Percentiles rank a stretch among this genome's conserved stretches.
Conservation (phyloP, 2,797 vertebrate genomes). For the Hybognathus amarus region DNA sequence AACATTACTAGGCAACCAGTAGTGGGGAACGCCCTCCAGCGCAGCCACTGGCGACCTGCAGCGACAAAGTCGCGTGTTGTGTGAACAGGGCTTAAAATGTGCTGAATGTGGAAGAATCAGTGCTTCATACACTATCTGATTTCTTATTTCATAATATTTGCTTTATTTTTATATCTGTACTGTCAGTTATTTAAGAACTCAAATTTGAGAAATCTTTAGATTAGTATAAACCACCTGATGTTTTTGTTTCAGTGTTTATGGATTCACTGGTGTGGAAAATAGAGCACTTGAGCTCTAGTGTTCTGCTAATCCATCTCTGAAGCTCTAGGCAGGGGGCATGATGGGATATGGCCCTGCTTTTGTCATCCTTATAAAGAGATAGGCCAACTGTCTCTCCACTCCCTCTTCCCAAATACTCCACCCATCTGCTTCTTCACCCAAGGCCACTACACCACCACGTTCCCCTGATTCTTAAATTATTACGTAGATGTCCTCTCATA, state of each 20-base stretch:
- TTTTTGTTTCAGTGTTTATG: background rate
- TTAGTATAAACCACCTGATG: background rate
- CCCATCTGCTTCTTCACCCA: conserved; percentile 1
- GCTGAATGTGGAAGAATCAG: background rate
- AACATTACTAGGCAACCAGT: no score
- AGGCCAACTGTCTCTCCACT: background rate
- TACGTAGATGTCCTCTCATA: background rate
- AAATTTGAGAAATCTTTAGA: background rate
- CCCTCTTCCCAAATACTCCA: background rate
- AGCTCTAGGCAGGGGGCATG: background rate
- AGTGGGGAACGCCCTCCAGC: no score
- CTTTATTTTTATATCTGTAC: background rate
- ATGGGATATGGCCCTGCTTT: conserved; percentile 10
- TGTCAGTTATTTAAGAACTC: background rate
- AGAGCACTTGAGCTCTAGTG: background rate
- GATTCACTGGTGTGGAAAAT: background rate
- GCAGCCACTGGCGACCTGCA: no score
- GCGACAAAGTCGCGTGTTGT: no score
- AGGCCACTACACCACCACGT: background rate
- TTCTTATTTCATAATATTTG: background rate
- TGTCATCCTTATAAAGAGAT: background rate
- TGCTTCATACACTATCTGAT: background rate
- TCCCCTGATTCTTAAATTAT: conserved; percentile 11
- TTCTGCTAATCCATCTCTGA: conserved; percentile 14
- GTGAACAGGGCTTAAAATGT: no score